Conservation (phyloP, 2,113 vertebrate genomes). For the Percina caprodes region DNA sequence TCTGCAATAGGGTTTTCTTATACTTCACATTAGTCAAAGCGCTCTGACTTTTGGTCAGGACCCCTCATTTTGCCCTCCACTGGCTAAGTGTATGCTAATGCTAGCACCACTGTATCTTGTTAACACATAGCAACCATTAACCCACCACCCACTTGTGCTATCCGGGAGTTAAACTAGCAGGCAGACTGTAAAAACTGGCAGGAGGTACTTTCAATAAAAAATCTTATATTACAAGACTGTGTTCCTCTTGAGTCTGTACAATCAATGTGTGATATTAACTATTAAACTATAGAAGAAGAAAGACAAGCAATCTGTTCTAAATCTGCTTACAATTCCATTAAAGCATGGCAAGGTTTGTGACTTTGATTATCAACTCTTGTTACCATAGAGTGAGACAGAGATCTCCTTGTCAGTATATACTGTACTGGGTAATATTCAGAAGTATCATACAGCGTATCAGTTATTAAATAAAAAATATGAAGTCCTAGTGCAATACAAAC, state of each 20-base stretch:
- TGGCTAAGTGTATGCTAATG: too few species aligned
- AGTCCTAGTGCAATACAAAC: neutral
- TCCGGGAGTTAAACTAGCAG: too few species aligned
- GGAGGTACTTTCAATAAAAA: neutral
- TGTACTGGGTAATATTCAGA: conserved; percentile 14
- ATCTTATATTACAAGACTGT: conserved; percentile 9
- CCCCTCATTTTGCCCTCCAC: too few species aligned
- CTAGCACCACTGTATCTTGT: neutral
- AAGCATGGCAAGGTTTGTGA: conserved; percentile 4
- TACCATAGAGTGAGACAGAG: neutral
- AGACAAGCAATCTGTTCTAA: conserved; percentile 4
- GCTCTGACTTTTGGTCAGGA: neutral
- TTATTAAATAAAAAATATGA: neutral
- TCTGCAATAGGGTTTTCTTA: neutral
- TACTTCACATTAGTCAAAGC: neutral
- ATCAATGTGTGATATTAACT: conserved; percentile 11
- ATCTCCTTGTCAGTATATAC: conserved; percentile 24
- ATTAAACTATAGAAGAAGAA: conserved; percentile 5
- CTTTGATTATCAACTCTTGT: conserved; percentile 26
- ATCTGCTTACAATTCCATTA: conserved; percentile 3
- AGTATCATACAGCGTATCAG: conserved; percentile 18
- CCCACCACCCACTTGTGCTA: neutral
- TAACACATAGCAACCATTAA: neutral
- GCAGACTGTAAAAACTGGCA: neutral
- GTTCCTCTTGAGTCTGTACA: neutral